Conservation (phyloP, 2,888 invertebrate genomes). For the Clunio marinus region DNA sequence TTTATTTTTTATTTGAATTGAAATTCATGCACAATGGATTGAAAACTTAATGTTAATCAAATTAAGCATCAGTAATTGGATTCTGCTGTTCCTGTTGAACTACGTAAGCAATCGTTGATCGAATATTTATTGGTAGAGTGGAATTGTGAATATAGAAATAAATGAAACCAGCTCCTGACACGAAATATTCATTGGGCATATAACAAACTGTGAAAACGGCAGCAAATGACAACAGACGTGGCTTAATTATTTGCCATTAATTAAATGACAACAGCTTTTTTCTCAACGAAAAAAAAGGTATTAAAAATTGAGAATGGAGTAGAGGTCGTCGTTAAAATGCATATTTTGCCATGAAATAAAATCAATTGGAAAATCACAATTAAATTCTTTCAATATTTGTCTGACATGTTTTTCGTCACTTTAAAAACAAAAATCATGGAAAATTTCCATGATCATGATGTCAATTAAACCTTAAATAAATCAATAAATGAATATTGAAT, state of each 20-base stretch:
- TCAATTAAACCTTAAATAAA: no score
- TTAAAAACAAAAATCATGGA: no score
- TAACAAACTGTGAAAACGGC: neutral
- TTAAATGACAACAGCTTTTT: neutral
- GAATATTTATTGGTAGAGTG: no score
- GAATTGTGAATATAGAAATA: no score
- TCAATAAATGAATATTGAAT: no score
- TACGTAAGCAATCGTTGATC: no score
- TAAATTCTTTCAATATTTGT: no score
- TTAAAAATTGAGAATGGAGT: neutral
- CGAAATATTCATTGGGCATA: neutral
- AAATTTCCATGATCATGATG: no score
- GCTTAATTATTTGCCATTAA: neutral
- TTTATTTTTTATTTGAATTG: constrained; percentile 7
- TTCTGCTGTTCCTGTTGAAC: constrained; percentile 13
- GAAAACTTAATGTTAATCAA: constrained; percentile 25
- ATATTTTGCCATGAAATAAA: constrained; percentile 3
- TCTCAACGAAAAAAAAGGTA: neutral
- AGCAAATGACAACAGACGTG: neutral
- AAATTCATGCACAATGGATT: neutral
- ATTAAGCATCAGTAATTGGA: constrained; percentile 21
- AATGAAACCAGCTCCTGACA: no score
- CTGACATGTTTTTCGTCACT: no score
- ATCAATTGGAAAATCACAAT: neutral
- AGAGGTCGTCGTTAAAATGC: constrained; percentile 16